phyloP scores from a whole-genome alignment of 2,888 invertebrate genomes.

The Papilio demoleus region DNA sequence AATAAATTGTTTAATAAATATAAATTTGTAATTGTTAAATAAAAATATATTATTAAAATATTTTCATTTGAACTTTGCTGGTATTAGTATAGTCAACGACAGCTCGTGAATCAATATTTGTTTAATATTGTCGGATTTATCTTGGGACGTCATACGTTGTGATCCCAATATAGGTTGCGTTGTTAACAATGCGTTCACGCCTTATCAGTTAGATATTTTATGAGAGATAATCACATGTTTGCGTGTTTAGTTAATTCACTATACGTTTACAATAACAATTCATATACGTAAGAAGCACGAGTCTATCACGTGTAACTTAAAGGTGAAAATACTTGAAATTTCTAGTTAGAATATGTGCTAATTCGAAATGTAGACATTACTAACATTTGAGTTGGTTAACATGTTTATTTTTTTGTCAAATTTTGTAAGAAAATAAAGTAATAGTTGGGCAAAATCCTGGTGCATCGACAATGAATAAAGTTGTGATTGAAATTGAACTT shows the following conservation, averaged over 20 bases:
- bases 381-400: not conserved
- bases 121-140: not conserved
- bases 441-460: too few relatives aligned
- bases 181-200: not conserved
- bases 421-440: too few relatives aligned
- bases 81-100: not conserved
- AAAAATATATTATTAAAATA: too few relatives aligned
- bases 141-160: not conserved
- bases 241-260: slow-evolving; percentile 16
- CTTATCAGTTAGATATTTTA: slow-evolving; percentile 5
- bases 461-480: too few relatives aligned
- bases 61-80: too few relatives aligned
- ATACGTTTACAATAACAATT: slow-evolving; percentile 6
- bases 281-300: not conserved
- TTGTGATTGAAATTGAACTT: too few relatives aligned
- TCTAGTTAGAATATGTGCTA: not conserved
- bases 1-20: too few relatives aligned
- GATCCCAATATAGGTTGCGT: not conserved
- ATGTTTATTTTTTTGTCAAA: not conserved
- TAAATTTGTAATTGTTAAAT: too few relatives aligned
- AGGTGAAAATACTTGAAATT: not conserved
- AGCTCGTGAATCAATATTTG: not conserved
- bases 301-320: not conserved
- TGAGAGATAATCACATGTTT: slow-evolving; percentile 9
- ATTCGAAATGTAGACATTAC: not conserved